Evolutionary conservation across 2,888 invertebrate genomes (phyloP), one percentile per base, ranked within the genome.

Genomic region (Mythimna lalbum): DNA sequence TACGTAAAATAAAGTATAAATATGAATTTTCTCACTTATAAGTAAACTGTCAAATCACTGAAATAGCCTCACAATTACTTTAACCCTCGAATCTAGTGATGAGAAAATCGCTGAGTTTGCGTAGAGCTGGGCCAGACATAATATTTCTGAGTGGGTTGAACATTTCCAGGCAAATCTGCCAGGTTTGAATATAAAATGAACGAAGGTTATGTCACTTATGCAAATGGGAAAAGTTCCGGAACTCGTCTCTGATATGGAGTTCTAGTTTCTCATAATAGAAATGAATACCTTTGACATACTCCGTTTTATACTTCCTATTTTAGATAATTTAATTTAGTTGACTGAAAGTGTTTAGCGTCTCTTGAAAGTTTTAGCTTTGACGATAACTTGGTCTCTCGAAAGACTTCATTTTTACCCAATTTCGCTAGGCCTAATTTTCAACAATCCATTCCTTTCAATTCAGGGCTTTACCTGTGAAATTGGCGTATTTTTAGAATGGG

Each of bases 181-280:
- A 83, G 86, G 89, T 88, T 89, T 88, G 90, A 90, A 90, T 90
- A 89, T 90, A 88, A 90, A 90, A 88, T 87, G 86, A 88, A 89
- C 83, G 86, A 88, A 90, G 89, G 89, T 90, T 89, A 90, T 89
- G 87, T 89, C 88, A 90, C 90, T 91, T 91, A 92, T 90, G 90
- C 85, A 90, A 90, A 92, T 92, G 87, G 86, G 86, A 83, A 89
- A 90, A 90, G 83, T 90, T 90, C 68, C 76, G 67, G 76, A 82
- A 82, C 82, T 81, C 79, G 60, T 69, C 82, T 88, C 84, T 88
- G 82, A 84, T 89, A 85, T 81, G 80, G 49, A 84, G 69, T 61
- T 80, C 65, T 75, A 68, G 82, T 84, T 66, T 69, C 64, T 76
- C 77, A 72, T 75, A 82, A 73, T 79, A 80, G 78, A 82, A 83